Evolutionary conservation across 2,888 invertebrate genomes (phyloP).

Genomic region (Drosophila leonis): DNA sequence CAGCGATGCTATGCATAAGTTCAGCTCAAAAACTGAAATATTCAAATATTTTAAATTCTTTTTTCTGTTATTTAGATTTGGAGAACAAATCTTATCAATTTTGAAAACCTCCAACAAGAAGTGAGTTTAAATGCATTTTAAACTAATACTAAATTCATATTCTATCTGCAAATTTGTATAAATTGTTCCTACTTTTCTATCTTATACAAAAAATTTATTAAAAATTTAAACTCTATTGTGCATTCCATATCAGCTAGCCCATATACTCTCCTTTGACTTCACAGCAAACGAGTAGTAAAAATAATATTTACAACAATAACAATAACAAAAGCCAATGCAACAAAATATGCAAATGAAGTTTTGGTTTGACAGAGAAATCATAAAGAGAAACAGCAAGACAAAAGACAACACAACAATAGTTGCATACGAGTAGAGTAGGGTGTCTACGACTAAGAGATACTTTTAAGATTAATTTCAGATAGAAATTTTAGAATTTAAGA

Average conservation of each 20-base stretch:
- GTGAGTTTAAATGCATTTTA: too few species aligned
- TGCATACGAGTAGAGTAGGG: not conserved
- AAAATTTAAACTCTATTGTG: not conserved
- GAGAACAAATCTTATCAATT: not conserved
- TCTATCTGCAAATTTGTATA: too few species aligned
- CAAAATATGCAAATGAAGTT: slow-evolving; percentile 56
- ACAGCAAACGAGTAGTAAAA: not conserved
- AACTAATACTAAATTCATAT: too few species aligned
- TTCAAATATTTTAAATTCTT: not conserved
- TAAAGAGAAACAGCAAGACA: slow-evolving; percentile 26
- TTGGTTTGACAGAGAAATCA: slow-evolving; percentile 48
- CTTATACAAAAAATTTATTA: not conserved
- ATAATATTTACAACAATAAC: slow-evolving; percentile 8
- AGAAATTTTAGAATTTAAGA: not conserved
- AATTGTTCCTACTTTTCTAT: too few species aligned
- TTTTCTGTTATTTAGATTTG: not conserved
- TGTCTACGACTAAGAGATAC: not conserved
- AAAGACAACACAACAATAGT: slow-evolving; percentile 11
- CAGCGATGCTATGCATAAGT: not conserved
- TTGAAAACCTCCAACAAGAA: too few species aligned
- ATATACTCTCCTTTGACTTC: not conserved
- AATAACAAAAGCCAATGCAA: slow-evolving; percentile 24
- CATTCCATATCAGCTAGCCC: not conserved
- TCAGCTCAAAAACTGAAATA: not conserved
- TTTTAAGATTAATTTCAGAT: not conserved